phyloP scores from a whole-genome alignment of 2,113 vertebrate species.

The Crotalus horridus region DNA sequence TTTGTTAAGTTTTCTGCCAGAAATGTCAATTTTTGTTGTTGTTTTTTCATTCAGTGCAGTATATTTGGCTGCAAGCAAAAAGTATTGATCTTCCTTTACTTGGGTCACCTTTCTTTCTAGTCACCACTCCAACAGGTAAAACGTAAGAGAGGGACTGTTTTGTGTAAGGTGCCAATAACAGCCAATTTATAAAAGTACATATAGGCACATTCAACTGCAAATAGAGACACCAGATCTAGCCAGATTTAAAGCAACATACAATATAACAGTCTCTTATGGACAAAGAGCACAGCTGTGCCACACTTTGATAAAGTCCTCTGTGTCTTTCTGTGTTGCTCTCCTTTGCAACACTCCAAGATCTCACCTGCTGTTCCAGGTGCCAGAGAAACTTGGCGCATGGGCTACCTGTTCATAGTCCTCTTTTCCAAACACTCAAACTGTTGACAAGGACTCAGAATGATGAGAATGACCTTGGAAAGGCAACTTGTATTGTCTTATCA shows the following conservation, averaged over 20 bases:
- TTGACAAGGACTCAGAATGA: background rate
- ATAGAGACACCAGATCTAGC: background rate
- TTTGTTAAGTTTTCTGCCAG: conserved; percentile 38
- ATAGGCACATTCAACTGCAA: no score
- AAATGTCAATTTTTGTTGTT: conserved; percentile 40
- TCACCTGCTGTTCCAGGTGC: background rate
- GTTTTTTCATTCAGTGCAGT: conserved; percentile 45
- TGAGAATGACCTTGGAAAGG: background rate
- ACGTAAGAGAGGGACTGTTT: conserved; percentile 26
- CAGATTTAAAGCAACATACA: background rate
- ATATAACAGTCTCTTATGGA: background rate
- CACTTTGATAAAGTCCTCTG: background rate
- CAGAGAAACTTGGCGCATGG: background rate
- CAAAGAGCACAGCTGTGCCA: background rate
- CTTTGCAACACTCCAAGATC: background rate
- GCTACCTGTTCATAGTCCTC: background rate
- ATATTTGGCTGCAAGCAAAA: conserved; percentile 50
- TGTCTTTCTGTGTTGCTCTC: background rate
- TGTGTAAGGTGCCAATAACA: conserved; percentile 25
- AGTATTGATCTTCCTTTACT: conserved; percentile 33
- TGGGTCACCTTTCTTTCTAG: conserved; percentile 43
- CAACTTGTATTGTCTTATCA: background rate
- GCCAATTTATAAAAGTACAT: background rate
- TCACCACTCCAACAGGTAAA: conserved; percentile 2
- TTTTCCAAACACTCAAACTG: background rate